Base-by-base conservation (phyloP, 2,888 invertebrate species). In the Drosophila ustulata region DNA sequence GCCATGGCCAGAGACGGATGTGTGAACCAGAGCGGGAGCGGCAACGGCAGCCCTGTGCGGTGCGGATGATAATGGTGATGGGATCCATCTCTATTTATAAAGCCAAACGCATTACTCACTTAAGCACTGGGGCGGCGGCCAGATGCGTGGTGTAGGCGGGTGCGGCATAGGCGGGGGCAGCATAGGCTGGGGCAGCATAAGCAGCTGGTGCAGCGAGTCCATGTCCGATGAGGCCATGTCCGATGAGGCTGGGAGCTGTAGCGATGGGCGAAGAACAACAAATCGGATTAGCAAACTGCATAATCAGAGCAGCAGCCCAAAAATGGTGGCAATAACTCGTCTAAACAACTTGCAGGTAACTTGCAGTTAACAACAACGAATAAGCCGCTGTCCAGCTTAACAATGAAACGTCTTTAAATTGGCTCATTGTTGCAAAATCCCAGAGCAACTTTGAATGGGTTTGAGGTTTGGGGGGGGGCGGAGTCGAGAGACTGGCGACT, bases 1-100 rank as follows among this genome's bases (percentile, higher is more conserved):
- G 73, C 92, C 92, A 83, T 92, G 92, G 64, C 92, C 92, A 45
- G 91, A 89, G 75, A 92, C 91, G 64, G 92, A 91, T 85, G 92
- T 90, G 78, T 92, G 92, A 72, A 92, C 92, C 72, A 92, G 75
- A 47, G 92, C 92, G 66, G 92, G 92, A 39, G 92, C 90, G 72
- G 91, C 91, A 41, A 91, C 84, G 63, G 91, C 91, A 75, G 91
- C 86, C 75, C 92, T 92, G 66, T 25, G 51, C 5, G 13, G 18
- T 2, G 34, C 8, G 3, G 11, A 13, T 23, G 6, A 37, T n/a
- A 53, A 34, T 26, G 34, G 34, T 13, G 18, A 30, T 37, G 45
- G 58, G 59, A 76, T 80, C 66, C 65, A 49, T 75, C 68, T 72
- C 64, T 70, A 73, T 81, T 81, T 70, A 81, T 76, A 75, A 74